A percentile compares a stretch with the other conserved stretches of the same genome.
Conservation (phyloP, 23 tunicate genomes). For the Botrylloides violaceus region DNA sequence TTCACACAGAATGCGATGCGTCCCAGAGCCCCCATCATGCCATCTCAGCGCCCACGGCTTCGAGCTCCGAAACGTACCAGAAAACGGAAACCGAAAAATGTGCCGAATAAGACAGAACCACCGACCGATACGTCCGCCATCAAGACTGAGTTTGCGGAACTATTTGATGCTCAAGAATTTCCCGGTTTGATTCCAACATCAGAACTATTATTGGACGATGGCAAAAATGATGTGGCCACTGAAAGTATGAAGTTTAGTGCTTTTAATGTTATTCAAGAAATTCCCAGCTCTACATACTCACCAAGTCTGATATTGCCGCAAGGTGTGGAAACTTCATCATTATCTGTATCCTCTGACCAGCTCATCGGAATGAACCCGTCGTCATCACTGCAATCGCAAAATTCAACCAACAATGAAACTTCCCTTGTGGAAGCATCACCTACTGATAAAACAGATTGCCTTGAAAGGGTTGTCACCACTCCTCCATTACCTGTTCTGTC, state of each 20-base stretch:
- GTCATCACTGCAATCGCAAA: neutral
- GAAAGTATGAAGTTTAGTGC: neutral
- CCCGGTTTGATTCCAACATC: neutral
- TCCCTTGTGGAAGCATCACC: neutral
- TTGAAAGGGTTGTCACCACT: constrained; percentile 7
- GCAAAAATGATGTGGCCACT: neutral
- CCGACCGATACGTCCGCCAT: neutral
- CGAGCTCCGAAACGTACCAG: neutral
- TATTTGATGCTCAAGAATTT: neutral
- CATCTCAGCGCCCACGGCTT: neutral
- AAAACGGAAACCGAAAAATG: neutral
- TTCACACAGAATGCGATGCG: neutral
- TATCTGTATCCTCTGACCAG: neutral
- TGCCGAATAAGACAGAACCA: neutral
- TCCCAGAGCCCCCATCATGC: neutral
- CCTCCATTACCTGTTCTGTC: constrained; percentile 23
- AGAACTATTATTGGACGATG: neutral
- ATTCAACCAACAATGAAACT: neutral
- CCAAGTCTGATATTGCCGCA: neutral
- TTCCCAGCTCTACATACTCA: neutral
- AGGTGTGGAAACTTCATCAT: neutral
- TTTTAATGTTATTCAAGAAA: neutral
- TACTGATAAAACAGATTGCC: neutral
- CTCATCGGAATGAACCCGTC: neutral
- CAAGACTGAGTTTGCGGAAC: neutral